Evolutionary conservation across 2,888 invertebrate species (phyloP).

Genomic region (Andrena fulva): DNA sequence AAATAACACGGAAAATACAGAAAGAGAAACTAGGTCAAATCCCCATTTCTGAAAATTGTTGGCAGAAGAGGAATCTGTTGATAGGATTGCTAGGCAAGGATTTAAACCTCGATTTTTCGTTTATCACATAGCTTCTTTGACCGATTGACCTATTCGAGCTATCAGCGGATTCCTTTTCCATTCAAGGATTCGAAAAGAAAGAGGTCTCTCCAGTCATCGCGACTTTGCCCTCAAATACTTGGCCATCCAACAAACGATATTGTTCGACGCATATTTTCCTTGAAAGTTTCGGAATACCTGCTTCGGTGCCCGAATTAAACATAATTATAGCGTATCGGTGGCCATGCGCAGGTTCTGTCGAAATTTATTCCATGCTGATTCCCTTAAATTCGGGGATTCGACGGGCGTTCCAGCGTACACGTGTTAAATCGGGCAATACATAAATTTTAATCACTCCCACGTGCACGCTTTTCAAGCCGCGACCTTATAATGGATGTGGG

Average conservation of each 20-base stretch:
- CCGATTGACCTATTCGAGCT: neutral
- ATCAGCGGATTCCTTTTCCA: neutral
- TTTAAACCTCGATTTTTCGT: neutral
- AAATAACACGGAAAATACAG: neutral
- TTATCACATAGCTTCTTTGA: neutral
- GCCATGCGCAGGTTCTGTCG: neutral
- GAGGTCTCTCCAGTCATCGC: neutral
- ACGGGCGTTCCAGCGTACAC: neutral
- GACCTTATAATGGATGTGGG: conserved; percentile 15
- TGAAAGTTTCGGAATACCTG: neutral
- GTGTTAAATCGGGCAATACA: neutral
- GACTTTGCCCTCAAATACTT: neutral
- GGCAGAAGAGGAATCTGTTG: neutral
- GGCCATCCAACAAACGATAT: neutral
- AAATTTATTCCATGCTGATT: conserved; percentile 22
- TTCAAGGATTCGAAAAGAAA: neutral
- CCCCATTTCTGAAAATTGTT: neutral
- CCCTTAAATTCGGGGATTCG: conserved; percentile 24
- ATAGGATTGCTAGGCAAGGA: neutral
- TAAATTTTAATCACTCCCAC: conserved; percentile 29
- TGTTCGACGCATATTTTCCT: neutral
- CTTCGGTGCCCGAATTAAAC: conserved; percentile 13
- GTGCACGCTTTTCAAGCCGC: neutral
- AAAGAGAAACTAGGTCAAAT: neutral
- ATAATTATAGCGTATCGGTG: conserved; percentile 17